Base-by-base conservation (phyloP, 92 coral and sea anemone species). In the Scolanthus callimorphus region DNA sequence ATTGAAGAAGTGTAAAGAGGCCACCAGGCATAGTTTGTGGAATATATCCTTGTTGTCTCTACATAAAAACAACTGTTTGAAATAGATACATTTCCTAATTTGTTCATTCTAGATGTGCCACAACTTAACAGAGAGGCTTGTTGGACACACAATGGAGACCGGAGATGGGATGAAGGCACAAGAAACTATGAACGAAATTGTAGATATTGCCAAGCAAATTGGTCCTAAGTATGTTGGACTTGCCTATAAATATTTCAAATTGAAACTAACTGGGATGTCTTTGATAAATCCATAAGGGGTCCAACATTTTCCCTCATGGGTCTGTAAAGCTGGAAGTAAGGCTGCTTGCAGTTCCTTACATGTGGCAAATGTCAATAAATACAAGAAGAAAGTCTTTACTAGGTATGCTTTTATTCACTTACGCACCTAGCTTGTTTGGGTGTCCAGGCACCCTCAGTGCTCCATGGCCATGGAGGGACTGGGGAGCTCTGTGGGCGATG, bases 31-130 rank as follows among this genome's bases (percentile, higher is more conserved):
- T 34, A 34, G 15, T 34, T 6, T 15, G 15, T 34, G 43, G 43
- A 6, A 34, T 15, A 34, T 34, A 15, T 34, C 6, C 43, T 15
- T 34, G 6, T 34, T 15, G 6, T 6, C 15, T 34, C 6, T 34
- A 34, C 6, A 34, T 34, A 6, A 34, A 34, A n/a, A n/a, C n/a
- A n/a, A n/a, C n/a, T n/a, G 2, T 9, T 3, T 8, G 24, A 59
- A 41, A 13, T 11, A 25, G 26, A 19, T 65, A 37, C 29, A 39
- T 34, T 20, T 47, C 20, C 34, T 11, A 12, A 0, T 20, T 50
- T 47, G 12, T n/a, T n/a, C n/a, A n/a, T n/a, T n/a, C n/a, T 57
- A 87, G 90, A 67, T 83, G 1, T 87, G 95, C 67, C 95, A 87
- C 55, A 55, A 77, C 22, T 56, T 87, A 34, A 87, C 95, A 28